phyloP scores from a whole-genome alignment of 1,140 invertebrate genomes.

The Drosophila auraria region DNA sequence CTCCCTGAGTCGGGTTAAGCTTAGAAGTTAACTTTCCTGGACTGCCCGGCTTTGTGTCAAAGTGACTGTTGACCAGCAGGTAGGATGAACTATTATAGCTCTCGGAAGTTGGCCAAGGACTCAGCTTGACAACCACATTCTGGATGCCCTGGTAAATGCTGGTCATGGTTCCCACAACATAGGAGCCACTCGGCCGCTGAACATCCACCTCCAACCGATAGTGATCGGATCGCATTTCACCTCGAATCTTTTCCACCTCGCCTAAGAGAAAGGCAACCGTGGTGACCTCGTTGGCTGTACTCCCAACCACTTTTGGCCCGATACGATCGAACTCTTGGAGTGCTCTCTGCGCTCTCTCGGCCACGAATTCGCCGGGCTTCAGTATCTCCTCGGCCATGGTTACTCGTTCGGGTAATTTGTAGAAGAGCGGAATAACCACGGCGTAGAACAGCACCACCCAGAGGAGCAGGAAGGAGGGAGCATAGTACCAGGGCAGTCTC shows the following conservation, averaged over 20 bases:
- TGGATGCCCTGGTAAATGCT: slow-evolving; percentile 89
- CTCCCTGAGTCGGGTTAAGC: neutral
- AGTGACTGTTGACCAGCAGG: slow-evolving; percentile 97
- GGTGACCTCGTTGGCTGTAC: slow-evolving; percentile 88
- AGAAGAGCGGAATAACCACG: slow-evolving; percentile 62
- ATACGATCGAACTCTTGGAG: slow-evolving; percentile 89
- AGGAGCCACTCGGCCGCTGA: slow-evolving; percentile 89
- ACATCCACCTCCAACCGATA: slow-evolving; percentile 72
- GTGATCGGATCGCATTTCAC: slow-evolving; percentile 48
- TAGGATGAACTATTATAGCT: slow-evolving; percentile 77
- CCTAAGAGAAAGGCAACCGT: slow-evolving; percentile 86
- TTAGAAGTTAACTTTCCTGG: slow-evolving; percentile 79
- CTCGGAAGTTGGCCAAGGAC: slow-evolving; percentile 75
- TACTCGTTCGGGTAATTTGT: slow-evolving; percentile 55
- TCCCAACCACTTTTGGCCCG: slow-evolving; percentile 89
- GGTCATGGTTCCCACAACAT: slow-evolving; percentile 90
- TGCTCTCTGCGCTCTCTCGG: slow-evolving; percentile 78
- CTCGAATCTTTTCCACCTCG: slow-evolving; percentile 56
- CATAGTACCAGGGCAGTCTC: slow-evolving; percentile 52
- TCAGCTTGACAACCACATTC: slow-evolving; percentile 92
- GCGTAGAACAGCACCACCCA: slow-evolving; percentile 71
- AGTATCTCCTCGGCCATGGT: slow-evolving; percentile 44
- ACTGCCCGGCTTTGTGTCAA: slow-evolving; percentile 94
- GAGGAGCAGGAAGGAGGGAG: slow-evolving; percentile 59
- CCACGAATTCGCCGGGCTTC: slow-evolving; percentile 60